Evolutionary conservation across 2,113 vertebrate genomes (phyloP).

Genomic region (Hirundichthys speculiger): DNA sequence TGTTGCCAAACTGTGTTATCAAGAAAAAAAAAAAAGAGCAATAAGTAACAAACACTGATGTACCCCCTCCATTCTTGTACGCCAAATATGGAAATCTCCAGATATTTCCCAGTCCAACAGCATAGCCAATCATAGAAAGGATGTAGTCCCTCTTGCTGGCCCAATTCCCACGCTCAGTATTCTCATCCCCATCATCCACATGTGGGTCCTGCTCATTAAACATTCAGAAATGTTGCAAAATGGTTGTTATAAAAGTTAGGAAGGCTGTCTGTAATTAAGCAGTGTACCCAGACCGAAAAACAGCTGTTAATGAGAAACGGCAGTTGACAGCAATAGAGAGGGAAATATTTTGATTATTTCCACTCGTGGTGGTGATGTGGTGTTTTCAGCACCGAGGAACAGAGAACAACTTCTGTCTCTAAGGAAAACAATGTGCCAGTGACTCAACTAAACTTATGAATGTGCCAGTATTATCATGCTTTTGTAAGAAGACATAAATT

Average conservation of each 20-base stretch:
- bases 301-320: no score
- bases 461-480: no score
- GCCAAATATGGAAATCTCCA: slow-evolving; percentile 96
- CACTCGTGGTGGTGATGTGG: no score
- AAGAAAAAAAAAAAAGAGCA: not conserved
- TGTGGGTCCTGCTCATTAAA: slow-evolving; percentile 48
- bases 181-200: slow-evolving; percentile 69
- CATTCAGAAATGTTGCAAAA: not conserved
- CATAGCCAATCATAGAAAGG: slow-evolving; percentile 94
- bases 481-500: no score
- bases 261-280: no score
- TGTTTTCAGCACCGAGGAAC: no score
- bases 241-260: not conserved
- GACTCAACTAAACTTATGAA: no score
- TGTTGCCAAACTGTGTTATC: not conserved
- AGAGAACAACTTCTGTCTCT: no score
- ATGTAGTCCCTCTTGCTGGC: slow-evolving; percentile 91
- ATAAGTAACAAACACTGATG: not conserved
- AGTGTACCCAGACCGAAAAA: no score
- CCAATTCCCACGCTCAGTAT: slow-evolving; percentile 91
- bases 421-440: no score
- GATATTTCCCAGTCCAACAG: slow-evolving; percentile 94
- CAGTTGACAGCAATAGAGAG: no score
- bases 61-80: slow-evolving; percentile 95
- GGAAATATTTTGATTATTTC: no score